Evolutionary conservation across 2,797 vertebrate genomes (phyloP).

Genomic region (Characodon lateralis): DNA sequence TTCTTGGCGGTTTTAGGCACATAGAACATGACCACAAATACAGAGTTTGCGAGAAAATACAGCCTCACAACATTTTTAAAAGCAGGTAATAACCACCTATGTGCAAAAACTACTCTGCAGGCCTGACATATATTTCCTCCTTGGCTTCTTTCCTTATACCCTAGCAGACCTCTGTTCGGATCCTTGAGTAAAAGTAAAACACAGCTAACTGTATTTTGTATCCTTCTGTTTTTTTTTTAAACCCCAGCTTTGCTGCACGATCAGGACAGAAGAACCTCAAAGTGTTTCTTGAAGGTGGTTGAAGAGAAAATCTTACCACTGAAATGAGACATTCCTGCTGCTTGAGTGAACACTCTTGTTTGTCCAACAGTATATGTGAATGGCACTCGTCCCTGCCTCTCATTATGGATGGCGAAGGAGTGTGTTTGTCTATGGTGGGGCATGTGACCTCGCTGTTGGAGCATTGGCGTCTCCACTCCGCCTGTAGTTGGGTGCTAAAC

Average conservation of each 20-base stretch:
- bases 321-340: constrained; percentile 52
- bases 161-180: constrained; percentile 24
- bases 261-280: constrained; percentile 44
- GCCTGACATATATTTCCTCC: constrained; percentile 11
- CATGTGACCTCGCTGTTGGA: constrained; percentile 55
- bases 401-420: constrained; percentile 62
- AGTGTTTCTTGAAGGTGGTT: constrained; percentile 24
- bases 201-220: constrained; percentile 45
- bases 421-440: constrained; percentile 75
- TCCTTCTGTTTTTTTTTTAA: constrained; percentile 46
- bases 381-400: constrained; percentile 56
- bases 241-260: constrained; percentile 38
- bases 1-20: constrained; percentile 32
- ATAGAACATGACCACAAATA: constrained; percentile 18
- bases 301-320: constrained; percentile 41
- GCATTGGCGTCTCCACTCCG: constrained; percentile 54
- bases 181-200: constrained; percentile 32
- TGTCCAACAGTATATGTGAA: constrained; percentile 60
- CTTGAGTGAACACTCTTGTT: constrained; percentile 51
- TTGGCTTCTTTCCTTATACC: constrained; percentile 24
- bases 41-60: constrained; percentile 14
- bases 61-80: constrained; percentile 15
- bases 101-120: constrained; percentile 25
- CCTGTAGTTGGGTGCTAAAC: constrained; percentile 58
- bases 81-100: constrained; percentile 11